Conservation (phyloP, 2,888 invertebrate genomes). For the Brachynemurus nebulosus region DNA sequence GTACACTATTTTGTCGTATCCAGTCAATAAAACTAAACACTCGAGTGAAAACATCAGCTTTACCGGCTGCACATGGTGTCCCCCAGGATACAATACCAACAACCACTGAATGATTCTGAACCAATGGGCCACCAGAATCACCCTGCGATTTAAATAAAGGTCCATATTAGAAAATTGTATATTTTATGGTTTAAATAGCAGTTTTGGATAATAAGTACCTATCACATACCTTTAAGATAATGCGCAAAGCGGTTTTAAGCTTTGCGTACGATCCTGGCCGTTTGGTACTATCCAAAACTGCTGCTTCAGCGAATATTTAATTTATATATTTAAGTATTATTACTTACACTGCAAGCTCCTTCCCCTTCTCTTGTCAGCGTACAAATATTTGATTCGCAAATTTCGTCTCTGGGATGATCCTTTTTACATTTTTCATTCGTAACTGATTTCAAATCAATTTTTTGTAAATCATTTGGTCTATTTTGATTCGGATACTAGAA, state of each 20-base stretch:
- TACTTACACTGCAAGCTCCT: slow-evolving; percentile 23
- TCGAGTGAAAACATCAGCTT: slow-evolving; percentile 32
- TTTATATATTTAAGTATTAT: not conserved
- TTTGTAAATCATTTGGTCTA: no score
- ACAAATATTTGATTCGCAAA: slow-evolving; percentile 16
- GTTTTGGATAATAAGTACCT: no score
- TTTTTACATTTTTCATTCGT: no score
- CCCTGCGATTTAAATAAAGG: slow-evolving; percentile 17
- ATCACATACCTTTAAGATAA: no score
- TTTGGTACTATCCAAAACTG: not conserved
- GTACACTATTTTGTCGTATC: no score
- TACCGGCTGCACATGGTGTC: slow-evolving; percentile 31
- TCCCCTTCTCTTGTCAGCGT: slow-evolving; percentile 21
- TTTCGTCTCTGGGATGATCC: no score
- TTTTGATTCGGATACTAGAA: no score
- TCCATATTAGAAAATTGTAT: no score
- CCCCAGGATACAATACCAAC: slow-evolving; percentile 36
- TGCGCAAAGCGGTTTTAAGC: no score
- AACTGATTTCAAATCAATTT: no score
- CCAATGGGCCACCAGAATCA: slow-evolving; percentile 42
- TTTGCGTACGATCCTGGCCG: not conserved
- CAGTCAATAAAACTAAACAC: slow-evolving; percentile 29
- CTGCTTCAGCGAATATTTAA: not conserved
- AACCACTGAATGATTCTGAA: slow-evolving; percentile 34
- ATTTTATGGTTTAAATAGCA: no score